Percentiles rank a stretch among this genome's conserved stretches.
phyloP scores from a whole-genome alignment of 2,797 vertebrate species.

The Phalanger gymnotis region DNA sequence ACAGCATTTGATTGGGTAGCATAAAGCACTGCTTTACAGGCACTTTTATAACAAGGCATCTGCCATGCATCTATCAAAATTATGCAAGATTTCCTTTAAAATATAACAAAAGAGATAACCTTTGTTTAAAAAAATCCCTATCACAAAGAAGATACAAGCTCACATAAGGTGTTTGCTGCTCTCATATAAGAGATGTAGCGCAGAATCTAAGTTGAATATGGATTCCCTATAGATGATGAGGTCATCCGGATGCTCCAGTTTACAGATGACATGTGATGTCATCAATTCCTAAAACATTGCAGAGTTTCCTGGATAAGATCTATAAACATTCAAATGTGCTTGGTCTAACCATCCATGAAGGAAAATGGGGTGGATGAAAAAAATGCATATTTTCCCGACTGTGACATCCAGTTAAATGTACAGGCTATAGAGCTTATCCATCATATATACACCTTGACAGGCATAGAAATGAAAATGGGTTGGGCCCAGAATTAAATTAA shows the following conservation, averaged over 20 bases:
- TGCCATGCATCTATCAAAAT: background rate
- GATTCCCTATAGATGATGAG: background rate
- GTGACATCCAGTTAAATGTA: background rate
- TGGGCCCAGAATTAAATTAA: background rate
- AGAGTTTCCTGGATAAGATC: background rate
- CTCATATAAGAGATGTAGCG: background rate
- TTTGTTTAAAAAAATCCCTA: background rate
- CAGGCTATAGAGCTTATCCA: background rate
- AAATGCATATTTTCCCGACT: background rate
- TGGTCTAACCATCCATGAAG: background rate
- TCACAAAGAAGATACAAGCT: background rate
- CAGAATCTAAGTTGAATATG: background rate
- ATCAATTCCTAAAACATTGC: background rate
- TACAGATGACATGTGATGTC: background rate
- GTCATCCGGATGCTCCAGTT: background rate
- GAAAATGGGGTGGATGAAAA: background rate
- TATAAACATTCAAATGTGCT: background rate
- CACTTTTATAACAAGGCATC: background rate
- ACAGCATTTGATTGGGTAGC: background rate
- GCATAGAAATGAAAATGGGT: background rate
- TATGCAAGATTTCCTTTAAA: background rate
- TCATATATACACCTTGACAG: background rate
- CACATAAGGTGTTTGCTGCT: background rate
- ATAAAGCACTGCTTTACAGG: background rate
- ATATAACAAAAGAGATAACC: background rate